Percentiles rank a stretch among this genome's conserved stretches.
phyloP scores from a whole-genome alignment of 1,140 invertebrate genomes.

The Leptinotarsa texana region DNA sequence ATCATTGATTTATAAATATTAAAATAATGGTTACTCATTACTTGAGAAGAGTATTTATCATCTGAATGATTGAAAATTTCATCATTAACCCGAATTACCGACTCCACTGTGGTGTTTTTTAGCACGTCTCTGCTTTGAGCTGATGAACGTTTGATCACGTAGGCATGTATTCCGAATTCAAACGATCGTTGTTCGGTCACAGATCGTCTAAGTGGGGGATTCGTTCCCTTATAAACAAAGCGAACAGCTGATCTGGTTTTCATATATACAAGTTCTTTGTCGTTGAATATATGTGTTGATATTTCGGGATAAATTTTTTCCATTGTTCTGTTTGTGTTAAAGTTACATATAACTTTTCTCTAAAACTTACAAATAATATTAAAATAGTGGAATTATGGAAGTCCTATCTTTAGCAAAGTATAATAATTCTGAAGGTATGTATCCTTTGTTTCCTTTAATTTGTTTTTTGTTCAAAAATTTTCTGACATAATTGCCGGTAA shows the following conservation, averaged over 20 bases:
- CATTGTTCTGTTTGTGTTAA: constrained; percentile 34
- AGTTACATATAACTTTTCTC: neutral
- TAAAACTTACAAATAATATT: too few relatives aligned
- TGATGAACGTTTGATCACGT: constrained; percentile 33
- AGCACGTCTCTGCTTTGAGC: too few relatives aligned
- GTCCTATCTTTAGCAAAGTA: constrained; percentile 40
- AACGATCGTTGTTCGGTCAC: constrained; percentile 7
- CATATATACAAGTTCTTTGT: neutral
- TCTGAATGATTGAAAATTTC: too few relatives aligned
- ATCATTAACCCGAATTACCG: too few relatives aligned
- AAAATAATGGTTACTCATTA: too few relatives aligned
- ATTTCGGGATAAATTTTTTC: constrained; percentile 39
- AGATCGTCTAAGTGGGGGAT: constrained; percentile 25
- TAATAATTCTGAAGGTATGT: constrained; percentile 40
- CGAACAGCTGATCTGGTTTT: constrained; percentile 31
- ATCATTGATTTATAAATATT: too few relatives aligned
- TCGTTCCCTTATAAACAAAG: constrained; percentile 33
- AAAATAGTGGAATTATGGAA: constrained; percentile 34
- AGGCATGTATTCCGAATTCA: constrained; percentile 24
- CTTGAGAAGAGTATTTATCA: too few relatives aligned
- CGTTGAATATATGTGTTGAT: constrained; percentile 1
- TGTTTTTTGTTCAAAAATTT: constrained; percentile 17
- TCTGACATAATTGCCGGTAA: too few relatives aligned
- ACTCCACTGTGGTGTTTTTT: too few relatives aligned
- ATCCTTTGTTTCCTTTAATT: neutral